Percentiles rank a stretch among this genome's conserved stretches.
Conservation (phyloP, 2,888 invertebrate genomes). For the Oscheius myriophilus region DNA sequence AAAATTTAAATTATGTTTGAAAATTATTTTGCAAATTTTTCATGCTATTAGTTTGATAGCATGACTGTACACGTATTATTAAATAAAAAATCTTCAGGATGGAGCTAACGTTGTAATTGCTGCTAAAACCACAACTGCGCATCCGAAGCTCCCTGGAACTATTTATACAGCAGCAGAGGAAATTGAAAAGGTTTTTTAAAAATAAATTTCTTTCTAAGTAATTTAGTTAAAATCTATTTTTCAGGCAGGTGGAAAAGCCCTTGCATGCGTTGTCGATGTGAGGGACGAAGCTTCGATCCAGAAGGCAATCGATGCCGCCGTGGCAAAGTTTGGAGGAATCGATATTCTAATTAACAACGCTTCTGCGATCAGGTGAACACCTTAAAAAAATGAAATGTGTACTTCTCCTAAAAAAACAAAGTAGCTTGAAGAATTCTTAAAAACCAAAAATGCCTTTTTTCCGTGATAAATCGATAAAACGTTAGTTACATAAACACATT, state of each 20-base stretch:
- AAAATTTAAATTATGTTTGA: too few species aligned
- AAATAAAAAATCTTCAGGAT: too few species aligned
- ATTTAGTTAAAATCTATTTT: not conserved
- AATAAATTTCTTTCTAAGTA: not conserved
- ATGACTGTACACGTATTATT: too few species aligned
- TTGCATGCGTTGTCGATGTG: conserved; percentile 83
- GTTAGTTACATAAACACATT: too few species aligned
- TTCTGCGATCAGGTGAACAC: conserved; percentile 80
- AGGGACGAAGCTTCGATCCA: conserved; percentile 81
- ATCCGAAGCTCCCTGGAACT: conserved; percentile 90
- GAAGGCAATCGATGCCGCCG: conserved; percentile 71
- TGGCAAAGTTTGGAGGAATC: conserved; percentile 76
- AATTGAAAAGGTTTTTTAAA: conserved; percentile 76
- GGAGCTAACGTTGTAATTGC: conserved; percentile 91
- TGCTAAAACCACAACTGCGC: conserved; percentile 88
- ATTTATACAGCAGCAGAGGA: conserved; percentile 90
- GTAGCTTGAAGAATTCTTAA: too few species aligned
- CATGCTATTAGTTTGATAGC: too few species aligned
- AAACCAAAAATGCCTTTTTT: too few species aligned
- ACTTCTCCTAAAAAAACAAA: too few species aligned
- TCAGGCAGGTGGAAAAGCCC: conserved; percentile 55
- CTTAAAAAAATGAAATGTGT: too few species aligned
- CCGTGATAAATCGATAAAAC: too few species aligned
- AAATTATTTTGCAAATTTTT: too few species aligned
- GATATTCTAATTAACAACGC: conserved; percentile 94